phyloP scores from a whole-genome alignment of 1,140 invertebrate species.

The Drosophila mauritiana region DNA sequence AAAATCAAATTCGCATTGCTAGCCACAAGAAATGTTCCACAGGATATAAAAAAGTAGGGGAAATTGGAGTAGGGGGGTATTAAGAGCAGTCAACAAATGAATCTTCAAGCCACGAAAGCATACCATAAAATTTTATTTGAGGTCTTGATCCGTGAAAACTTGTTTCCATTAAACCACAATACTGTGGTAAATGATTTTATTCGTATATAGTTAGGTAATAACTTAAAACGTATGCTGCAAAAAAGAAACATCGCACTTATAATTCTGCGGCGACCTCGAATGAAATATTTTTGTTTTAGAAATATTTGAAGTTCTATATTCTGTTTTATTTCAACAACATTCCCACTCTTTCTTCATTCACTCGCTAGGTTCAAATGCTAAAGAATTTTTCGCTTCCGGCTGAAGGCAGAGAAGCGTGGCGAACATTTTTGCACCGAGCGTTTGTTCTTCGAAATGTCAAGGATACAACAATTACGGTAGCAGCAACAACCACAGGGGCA shows the following conservation, averaged over 20 bases:
- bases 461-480: slow-evolving; percentile 64
- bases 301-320: no score
- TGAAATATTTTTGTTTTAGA: no score
- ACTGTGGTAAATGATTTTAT: not conserved
- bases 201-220: no score
- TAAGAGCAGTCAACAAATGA: slow-evolving; percentile 27
- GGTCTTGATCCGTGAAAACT: not conserved
- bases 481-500: slow-evolving; percentile 17
- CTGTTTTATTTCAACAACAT: not conserved
- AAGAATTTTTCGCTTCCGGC: slow-evolving; percentile 60
- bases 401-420: slow-evolving; percentile 31
- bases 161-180: not conserved
- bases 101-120: slow-evolving; percentile 13
- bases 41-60: slow-evolving; percentile 3
- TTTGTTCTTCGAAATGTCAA: slow-evolving; percentile 68
- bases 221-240: no score
- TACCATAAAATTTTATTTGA: not conserved
- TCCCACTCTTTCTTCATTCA: slow-evolving; percentile 4
- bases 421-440: slow-evolving; percentile 20
- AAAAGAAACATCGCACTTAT: no score
- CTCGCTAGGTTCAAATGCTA: slow-evolving; percentile 22
- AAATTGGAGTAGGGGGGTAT: not conserved
- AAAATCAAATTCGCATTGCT: slow-evolving; percentile 56
- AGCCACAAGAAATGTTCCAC: slow-evolving; percentile 51
- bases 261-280: no score